Evolutionary conservation across 2,888 invertebrate genomes (phyloP).

Genomic region (Orthosia incerta): DNA sequence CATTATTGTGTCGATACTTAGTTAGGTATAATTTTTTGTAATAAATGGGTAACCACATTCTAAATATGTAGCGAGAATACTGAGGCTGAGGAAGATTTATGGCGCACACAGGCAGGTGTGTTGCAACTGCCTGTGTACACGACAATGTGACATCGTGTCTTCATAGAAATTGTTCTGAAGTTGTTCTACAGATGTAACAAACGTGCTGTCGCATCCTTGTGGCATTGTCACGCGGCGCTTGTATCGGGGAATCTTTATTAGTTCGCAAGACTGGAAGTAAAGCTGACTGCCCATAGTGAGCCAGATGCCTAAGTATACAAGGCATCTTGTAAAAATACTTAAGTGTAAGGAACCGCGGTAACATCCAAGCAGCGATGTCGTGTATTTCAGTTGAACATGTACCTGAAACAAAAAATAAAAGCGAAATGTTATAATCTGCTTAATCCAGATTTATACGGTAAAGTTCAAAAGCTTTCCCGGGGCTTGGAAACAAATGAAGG

Average conservation of each 20-base stretch:
- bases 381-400: conserved; percentile 16
- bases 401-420: conserved; percentile 54
- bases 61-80: too few species aligned
- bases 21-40: too few species aligned
- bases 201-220: not conserved
- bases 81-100: not conserved
- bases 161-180: not conserved
- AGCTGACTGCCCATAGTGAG: not conserved
- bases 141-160: not conserved
- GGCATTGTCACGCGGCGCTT: too few species aligned
- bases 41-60: too few species aligned
- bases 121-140: too few species aligned
- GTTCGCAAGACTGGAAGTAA: not conserved
- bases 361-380: not conserved
- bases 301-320: not conserved
- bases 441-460: conserved; percentile 37
- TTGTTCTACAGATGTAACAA: not conserved
- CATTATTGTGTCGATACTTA: too few species aligned
- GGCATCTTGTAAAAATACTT: not conserved
- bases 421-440: conserved; percentile 16
- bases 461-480: conserved; percentile 37
- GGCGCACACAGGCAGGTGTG: not conserved
- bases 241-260: not conserved
- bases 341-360: conserved; percentile 1
- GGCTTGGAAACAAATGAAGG: conserved; percentile 12